Base-by-base conservation (phyloP, 2,113 vertebrate species). In the Myrmophylax atrothorax region DNA sequence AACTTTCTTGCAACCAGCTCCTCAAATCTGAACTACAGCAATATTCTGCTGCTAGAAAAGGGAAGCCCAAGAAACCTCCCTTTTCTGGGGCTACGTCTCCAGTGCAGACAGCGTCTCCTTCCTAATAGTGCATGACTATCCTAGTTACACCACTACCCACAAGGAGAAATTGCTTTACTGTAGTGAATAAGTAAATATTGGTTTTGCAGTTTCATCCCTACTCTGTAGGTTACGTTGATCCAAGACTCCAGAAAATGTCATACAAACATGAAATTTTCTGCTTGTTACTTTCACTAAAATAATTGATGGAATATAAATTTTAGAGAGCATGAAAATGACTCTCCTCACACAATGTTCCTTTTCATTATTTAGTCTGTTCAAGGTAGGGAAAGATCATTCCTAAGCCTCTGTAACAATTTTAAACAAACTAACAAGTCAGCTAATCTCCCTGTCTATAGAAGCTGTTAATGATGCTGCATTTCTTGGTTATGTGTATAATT, bases 211-310 rank as follows among this genome's bases (percentile, higher is more conserved):
- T 15, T 93, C 80, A 93, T 76, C 67, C 80, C 89, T 93, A 73
- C 63, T 89, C 70, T 70, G 42, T n/a, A 91, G 66, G 60, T 96
- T 93, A 96, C 76, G 37, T 38, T 75, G 90, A 79, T 78, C 82
- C 62, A 74, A 73, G 83, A 90, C 78, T 96, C 87, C 66, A 95
- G 84, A 89, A 96, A 89, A 37, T n/a, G 12, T 88, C 83, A 87
- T 33, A 75, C 63, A 95, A 93, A 96, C 64, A 94, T 92, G 38
- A 95, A 97, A 91, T 93, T 85, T 47, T 91, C 40, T 95, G 75
- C 49, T 96, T 89, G 47, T 40, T 31, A 18, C 49, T 87, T 92
- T 94, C 79, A 93, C 86, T 89, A 87, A 91, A 96, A 85, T 60
- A 79, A 47, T 90, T 74, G 38, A 87, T 80, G 62, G n/a, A 82